Base-by-base conservation (phyloP, 2,113 vertebrate genomes). In the Myotis yumanensis region DNA sequence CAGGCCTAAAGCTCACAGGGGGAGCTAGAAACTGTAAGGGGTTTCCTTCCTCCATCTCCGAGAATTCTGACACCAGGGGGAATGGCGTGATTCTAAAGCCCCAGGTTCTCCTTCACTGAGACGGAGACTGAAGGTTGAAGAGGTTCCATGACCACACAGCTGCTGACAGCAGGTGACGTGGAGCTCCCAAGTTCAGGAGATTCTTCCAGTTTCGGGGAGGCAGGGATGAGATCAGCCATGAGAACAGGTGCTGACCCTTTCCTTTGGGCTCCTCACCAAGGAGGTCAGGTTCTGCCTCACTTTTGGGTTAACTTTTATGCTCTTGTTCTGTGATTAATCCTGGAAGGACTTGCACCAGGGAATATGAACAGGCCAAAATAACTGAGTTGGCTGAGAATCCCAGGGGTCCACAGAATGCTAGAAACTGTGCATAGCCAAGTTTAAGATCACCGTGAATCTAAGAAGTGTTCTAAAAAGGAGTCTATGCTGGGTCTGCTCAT, bases 191-290 rank as follows among this genome's bases (percentile, higher is more conserved):
- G 46, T 25, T 68, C 17, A 22, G 23, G 30, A 46, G 59, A 62
- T 2, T 28, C 46, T 75, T 62, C 30, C 8, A 40, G 77, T 4
- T 40, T 1, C 5, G 15, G 8, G 72, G 69, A 86, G 43, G 51
- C 32, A 51, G 32, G 71, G n/a, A 30, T 40, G 23, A 7, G 0
- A 57, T 43, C 25, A 20, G 62, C 16, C 25, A 9, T 2, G 43
- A 22, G 23, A 30, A 68, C 6, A 11, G 48, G 46, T 1, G 43
- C 57, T 4, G 28, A 30, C 15, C 81, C 15, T 0, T 0, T 0
- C 81, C 15, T 0, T 0, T 3, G 0, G 0, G 88, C 48, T 89
- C 43, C 54, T 0, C 9, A 5, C 0, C 40, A 80, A 7, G 1
- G 32, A 66, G 35, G 11, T 4, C 46, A 40, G 82, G 30, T 10